Evolutionary conservation across 1,140 invertebrate genomes (phyloP), one percentile per base, ranked within the genome.

Genomic region (Euglossa dilemma): DNA sequence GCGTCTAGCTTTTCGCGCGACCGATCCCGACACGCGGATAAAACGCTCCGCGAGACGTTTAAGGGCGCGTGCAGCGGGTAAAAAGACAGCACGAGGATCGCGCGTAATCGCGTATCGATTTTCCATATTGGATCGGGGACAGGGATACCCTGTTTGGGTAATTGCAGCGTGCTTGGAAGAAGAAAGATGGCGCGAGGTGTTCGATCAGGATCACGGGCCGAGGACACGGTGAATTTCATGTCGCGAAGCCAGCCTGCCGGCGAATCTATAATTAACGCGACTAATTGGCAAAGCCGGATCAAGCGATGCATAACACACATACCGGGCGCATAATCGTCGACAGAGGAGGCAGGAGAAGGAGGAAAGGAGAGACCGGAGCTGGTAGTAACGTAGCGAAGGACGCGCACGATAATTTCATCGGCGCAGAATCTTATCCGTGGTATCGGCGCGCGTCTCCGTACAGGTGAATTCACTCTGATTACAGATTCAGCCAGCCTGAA

Each of bases 401-500:
- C 45, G 56, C 56, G 57, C 16, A 72, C 45, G 78, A 73, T 80
- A 73, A 74, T 80, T 63, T 64, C 57, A 20, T 5, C n/a, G 45
- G 8, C 11, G 70, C 45, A 18, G 57, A 64, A 54, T 73, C 78
- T 80, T 80, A 80, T 47, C 43, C 52, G 20, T 7, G 63, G 11
- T 77, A 67, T 80, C 78, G 78, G 52, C 56, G 23, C 28, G 50
- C 50, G 72, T 67, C 61, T 75, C 52, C 25, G 11, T 56, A 47
- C 79, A 45, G 61, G 79, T 54, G 71, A 81, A 76, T 66, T 66
- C 63, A 43, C 54, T 69, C 80, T 52, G 80, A 67, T 76, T 66
- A 80, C 78, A 54, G 57, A 80, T 73, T 63, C 69, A 73, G 70
- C 78, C 78, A 63, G 70, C 45, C 70, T 80, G 78, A 80, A 80